Conservation (phyloP, 1,140 invertebrate genomes). For the Anastrepha ludens region DNA sequence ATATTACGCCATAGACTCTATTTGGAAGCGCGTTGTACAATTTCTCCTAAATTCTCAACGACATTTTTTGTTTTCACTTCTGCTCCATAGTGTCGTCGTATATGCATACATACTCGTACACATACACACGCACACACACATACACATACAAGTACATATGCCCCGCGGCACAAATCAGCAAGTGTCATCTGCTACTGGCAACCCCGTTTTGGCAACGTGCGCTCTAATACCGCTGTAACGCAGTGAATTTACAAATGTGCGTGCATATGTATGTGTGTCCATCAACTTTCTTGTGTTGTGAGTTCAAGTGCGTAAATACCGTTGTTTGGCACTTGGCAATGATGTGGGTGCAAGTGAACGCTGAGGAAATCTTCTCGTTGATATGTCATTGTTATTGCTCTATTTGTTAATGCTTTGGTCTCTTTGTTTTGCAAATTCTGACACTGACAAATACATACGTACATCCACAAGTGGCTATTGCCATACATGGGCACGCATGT, state of each 20-base stretch:
- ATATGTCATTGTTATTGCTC: neutral
- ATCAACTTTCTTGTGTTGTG: neutral
- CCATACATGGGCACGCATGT: neutral
- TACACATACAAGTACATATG: no score
- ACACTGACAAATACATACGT: neutral
- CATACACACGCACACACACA: no score
- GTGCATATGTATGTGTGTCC: neutral
- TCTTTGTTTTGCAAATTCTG: neutral
- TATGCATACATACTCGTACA: no score
- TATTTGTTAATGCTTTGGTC: neutral
- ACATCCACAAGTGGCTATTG: neutral
- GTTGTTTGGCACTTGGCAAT: slow-evolving; percentile 38
- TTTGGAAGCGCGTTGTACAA: no score
- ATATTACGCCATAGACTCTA: no score
- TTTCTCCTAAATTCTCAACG: no score
- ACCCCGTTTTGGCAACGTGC: neutral
- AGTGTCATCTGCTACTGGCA: slow-evolving; percentile 7
- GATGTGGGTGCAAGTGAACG: neutral
- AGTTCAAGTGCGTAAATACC: slow-evolving; percentile 42
- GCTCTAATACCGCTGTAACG: neutral
- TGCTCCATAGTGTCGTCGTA: no score
- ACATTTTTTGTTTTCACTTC: no score
- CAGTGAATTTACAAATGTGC: neutral
- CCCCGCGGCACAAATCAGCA: neutral
- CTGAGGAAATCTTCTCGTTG: neutral